A percentile compares a stretch with the other conserved stretches of the same genome.
These are phyloP conservation scores for Abramis brama DNA, from an alignment of 2,113 vertebrate genomes.

Conservation along the genomic window DNA sequence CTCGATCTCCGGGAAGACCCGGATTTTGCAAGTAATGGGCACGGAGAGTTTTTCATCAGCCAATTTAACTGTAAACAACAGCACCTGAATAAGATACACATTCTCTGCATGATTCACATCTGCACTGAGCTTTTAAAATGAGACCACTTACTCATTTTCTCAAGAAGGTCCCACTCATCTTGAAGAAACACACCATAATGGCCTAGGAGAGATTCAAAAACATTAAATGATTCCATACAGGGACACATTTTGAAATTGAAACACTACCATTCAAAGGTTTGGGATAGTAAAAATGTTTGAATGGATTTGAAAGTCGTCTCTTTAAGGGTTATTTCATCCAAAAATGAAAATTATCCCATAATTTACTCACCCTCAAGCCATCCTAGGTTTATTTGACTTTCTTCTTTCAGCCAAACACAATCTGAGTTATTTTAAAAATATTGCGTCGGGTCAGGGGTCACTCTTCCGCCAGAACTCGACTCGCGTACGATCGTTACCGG, in stretches of 20 bases:
- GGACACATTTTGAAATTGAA: neutral
- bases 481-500: too few relatives aligned
- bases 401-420: too few relatives aligned
- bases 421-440: too few relatives aligned
- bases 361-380: too few relatives aligned
- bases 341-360: too few relatives aligned
- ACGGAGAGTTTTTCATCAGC: slow-evolving; percentile 92
- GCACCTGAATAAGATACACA: neutral
- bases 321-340: too few relatives aligned
- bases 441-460: too few relatives aligned
- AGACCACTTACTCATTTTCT: slow-evolving; percentile 87
- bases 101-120: neutral
- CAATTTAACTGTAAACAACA: slow-evolving; percentile 80
- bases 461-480: too few relatives aligned
- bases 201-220: slow-evolving; percentile 71
- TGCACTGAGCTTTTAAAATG: neutral
- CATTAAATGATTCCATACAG: neutral
- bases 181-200: slow-evolving; percentile 95
- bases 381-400: too few relatives aligned
- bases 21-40: slow-evolving; percentile 97
- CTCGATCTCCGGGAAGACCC: slow-evolving; percentile 91
- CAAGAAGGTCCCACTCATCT: slow-evolving; percentile 94
- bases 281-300: neutral
- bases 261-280: neutral
- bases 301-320: too few relatives aligned